Evolutionary conservation across 2,113 vertebrate species (phyloP).

Genomic region (Centropus unirufus): DNA sequence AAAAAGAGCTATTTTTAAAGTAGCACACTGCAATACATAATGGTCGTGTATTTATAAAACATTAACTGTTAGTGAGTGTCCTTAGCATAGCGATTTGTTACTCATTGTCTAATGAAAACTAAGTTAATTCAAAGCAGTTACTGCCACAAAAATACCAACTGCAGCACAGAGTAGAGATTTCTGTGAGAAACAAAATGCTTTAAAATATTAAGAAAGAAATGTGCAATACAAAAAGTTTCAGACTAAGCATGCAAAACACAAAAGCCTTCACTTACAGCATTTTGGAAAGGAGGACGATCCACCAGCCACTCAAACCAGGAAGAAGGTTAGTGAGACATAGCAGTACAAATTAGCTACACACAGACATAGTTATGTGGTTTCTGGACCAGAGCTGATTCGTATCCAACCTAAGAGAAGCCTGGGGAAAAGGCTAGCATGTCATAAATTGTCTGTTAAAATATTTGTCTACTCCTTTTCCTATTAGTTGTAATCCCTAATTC

Average conservation of each 20-base stretch:
- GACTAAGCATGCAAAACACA: not conserved
- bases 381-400: slow-evolving; percentile 3
- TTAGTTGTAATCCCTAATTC: slow-evolving; percentile 25
- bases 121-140: not conserved
- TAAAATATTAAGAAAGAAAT: not conserved
- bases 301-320: not conserved
- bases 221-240: not conserved
- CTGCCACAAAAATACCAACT: not conserved
- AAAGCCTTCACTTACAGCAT: not conserved
- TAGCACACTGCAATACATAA: not conserved
- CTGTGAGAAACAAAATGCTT: not conserved
- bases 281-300: not conserved
- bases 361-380: not conserved
- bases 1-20: slow-evolving; percentile 30
- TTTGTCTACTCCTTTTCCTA: slow-evolving; percentile 38
- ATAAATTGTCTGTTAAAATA: slow-evolving; percentile 11
- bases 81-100: not conserved
- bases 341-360: slow-evolving; percentile 18
- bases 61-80: slow-evolving; percentile 1
- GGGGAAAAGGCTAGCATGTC: not conserved
- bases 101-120: not conserved
- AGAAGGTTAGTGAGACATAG: not conserved
- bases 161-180: not conserved
- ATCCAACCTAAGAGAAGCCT: not conserved
- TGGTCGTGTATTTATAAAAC: slow-evolving; percentile 23